Conservation (phyloP, 1,140 invertebrate species). For the Drosophila varians region DNA sequence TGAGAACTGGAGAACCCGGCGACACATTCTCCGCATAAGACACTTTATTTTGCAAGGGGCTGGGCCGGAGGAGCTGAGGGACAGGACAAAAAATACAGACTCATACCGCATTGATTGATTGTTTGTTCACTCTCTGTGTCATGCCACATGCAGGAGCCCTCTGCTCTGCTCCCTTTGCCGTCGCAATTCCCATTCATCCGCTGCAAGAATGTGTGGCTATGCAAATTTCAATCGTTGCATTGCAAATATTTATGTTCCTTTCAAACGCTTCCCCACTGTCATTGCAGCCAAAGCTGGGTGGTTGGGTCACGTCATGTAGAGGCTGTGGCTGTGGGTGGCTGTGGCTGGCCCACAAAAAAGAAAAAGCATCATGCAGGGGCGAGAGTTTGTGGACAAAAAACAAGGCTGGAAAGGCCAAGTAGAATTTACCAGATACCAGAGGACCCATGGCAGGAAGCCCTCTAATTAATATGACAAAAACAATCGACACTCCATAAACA, state of each 20-base stretch:
- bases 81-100: constrained; percentile 43
- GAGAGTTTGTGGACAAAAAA: neutral
- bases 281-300: constrained; percentile 15
- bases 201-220: constrained; percentile 14
- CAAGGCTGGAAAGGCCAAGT: constrained; percentile 2
- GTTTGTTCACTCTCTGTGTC: constrained; percentile 36
- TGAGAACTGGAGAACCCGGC: constrained; percentile 1
- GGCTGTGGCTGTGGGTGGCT: neutral
- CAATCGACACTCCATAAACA: constrained; percentile 8
- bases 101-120: constrained; percentile 71
- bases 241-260: constrained; percentile 61
- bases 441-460: constrained; percentile 13
- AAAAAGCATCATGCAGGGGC: neutral
- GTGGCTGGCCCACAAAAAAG: neutral
- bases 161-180: constrained; percentile 1
- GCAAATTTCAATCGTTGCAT: constrained; percentile 62
- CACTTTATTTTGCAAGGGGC: constrained; percentile 23
- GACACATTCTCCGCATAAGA: constrained; percentile 29
- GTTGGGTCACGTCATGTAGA: neutral
- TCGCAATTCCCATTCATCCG: constrained; percentile 14
- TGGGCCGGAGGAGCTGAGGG: neutral
- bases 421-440: constrained; percentile 13
- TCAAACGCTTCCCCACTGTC: constrained; percentile 35
- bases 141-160: constrained; percentile 31
- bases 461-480: constrained; percentile 35